Percentiles rank a stretch among this genome's conserved stretches.
Evolutionary conservation across 2,797 vertebrate species (phyloP).

Genomic region (Ibycter americanus): DNA sequence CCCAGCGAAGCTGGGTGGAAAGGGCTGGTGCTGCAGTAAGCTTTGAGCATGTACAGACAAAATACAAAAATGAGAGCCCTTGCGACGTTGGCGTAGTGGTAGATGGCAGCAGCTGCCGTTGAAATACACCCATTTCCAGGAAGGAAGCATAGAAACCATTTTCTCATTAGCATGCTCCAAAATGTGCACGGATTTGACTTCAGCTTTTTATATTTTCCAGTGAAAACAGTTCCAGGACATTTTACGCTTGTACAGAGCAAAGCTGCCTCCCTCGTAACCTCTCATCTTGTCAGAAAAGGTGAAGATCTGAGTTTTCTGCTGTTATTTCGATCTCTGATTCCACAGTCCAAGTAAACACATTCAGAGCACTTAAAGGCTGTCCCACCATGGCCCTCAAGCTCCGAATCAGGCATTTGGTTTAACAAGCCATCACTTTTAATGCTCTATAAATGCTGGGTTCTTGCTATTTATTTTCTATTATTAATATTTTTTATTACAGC

Average conservation of each 20-base stretch:
- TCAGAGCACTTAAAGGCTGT: neutral
- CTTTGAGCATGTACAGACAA: neutral
- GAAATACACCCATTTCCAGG: neutral
- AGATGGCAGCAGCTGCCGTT: neutral
- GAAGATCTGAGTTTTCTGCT: neutral
- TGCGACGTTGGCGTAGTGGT: neutral
- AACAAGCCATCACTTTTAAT: neutral
- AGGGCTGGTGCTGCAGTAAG: neutral
- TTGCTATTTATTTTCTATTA: neutral
- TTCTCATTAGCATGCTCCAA: neutral
- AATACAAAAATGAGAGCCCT: neutral
- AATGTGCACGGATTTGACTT: neutral
- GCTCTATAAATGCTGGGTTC: neutral
- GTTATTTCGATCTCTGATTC: neutral
- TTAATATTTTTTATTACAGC: neutral
- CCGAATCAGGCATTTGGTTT: neutral
- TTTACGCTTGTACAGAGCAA: neutral
- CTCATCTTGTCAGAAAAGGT: neutral
- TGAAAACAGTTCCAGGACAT: neutral
- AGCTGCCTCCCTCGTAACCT: neutral
- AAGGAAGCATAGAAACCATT: slow-evolving; percentile 12
- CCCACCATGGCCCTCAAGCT: neutral
- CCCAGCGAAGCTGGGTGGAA: neutral
- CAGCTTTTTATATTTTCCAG: neutral
- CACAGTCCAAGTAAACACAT: neutral